Evolutionary conservation across 37 sponge, comb jelly and placozoan species (phyloP).

Genomic region (Diacarnus erythraeanus): DNA sequence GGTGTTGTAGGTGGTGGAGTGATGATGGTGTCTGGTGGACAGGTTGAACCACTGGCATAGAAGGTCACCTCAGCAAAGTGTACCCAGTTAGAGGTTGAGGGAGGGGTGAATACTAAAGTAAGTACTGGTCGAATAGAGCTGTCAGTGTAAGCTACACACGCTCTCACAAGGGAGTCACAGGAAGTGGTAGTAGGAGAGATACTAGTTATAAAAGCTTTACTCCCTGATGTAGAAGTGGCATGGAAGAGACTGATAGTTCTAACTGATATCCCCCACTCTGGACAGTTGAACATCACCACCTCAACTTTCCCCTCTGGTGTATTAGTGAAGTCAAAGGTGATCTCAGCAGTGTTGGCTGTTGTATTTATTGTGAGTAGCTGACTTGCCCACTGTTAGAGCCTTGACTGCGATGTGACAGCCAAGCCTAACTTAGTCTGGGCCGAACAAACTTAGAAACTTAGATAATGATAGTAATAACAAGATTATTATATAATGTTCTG

Average conservation of each 20-base stretch:
- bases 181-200: not conserved
- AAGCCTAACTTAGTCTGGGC: no score
- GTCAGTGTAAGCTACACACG: not conserved
- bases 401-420: no score
- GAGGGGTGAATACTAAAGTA: not conserved
- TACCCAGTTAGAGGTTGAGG: not conserved
- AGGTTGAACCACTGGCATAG: not conserved
- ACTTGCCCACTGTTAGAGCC: slow-evolving; percentile 1
- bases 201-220: not conserved
- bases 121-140: not conserved
- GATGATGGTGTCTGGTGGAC: not conserved
- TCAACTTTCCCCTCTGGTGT: not conserved
- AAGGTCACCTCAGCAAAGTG: slow-evolving; percentile 3
- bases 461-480: no score
- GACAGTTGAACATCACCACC: not conserved
- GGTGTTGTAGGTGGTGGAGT: not conserved
- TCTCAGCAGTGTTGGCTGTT: not conserved
- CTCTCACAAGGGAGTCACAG: not conserved
- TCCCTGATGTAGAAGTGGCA: not conserved
- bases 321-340: not conserved
- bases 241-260: not conserved
- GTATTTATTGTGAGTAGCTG: not conserved
- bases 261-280: not conserved
- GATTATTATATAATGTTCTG: no score
- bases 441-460: no score